phyloP scores from a whole-genome alignment of 1,140 invertebrate species.

The Ctenoplectra terminalis region DNA sequence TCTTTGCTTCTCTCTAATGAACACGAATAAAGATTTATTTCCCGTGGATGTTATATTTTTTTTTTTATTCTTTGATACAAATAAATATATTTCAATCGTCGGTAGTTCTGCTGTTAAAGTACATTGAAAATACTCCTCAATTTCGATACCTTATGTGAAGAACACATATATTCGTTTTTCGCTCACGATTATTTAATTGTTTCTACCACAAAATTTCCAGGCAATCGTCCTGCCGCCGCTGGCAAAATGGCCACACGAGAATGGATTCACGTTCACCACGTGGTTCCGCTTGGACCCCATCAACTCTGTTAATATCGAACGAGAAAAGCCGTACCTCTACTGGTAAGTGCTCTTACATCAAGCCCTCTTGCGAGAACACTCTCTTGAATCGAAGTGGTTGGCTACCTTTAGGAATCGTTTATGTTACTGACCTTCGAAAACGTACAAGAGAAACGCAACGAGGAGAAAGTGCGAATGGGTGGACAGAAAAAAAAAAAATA shows the following conservation, averaged over 20 bases:
- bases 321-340: slow-evolving; percentile 99
- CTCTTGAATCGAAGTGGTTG: slow-evolving; percentile 46
- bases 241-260: slow-evolving; percentile 98
- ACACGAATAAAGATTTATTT: no score
- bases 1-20: no score
- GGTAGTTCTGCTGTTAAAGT: no score
- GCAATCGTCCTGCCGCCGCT: slow-evolving; percentile 98
- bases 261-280: slow-evolving; percentile 99
- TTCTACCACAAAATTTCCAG: slow-evolving; percentile 83
- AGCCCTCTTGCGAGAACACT: slow-evolving; percentile 58
- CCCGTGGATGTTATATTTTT: no score
- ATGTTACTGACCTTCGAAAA: slow-evolving; percentile 29
- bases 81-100: no score
- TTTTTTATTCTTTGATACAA: no score
- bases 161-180: no score
- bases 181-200: neutral
- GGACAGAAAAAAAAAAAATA: neutral
- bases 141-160: no score
- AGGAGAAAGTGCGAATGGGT: neutral
- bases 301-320: slow-evolving; percentile 99
- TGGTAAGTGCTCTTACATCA: slow-evolving; percentile 87
- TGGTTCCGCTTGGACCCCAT: slow-evolving; percentile 99
- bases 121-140: no score
- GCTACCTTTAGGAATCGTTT: slow-evolving; percentile 56
- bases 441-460: neutral